Conservation (phyloP, 1,140 invertebrate genomes). For the Phthorimaea operculella region DNA sequence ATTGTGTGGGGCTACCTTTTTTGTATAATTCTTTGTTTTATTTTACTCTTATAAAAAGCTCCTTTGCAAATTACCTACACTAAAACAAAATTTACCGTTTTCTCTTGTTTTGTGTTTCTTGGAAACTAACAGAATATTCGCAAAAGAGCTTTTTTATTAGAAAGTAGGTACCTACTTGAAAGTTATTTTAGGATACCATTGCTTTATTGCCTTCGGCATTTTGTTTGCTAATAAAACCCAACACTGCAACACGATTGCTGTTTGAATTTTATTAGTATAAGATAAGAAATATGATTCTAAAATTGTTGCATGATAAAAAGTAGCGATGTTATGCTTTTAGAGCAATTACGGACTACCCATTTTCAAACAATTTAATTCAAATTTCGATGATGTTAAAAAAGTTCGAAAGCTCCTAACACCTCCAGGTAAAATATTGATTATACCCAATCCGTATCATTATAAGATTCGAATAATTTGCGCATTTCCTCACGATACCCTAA, state of each 20-base stretch:
- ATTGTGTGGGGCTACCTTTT: not conserved
- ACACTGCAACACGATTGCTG: too few relatives aligned
- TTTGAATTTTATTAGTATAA: too few relatives aligned
- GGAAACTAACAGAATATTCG: not conserved
- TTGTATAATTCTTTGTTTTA: not conserved
- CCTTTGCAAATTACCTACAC: not conserved
- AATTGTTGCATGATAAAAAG: too few relatives aligned
- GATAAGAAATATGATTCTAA: too few relatives aligned
- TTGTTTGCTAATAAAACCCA: too few relatives aligned
- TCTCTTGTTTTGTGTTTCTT: not conserved
- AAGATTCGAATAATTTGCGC: slow-evolving; percentile 34
- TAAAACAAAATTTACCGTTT: not conserved
- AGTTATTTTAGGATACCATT: too few relatives aligned
- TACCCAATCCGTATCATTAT: slow-evolving; percentile 10
- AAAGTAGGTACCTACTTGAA: too few relatives aligned
- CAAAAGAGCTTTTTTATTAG: not conserved
- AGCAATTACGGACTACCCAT: too few relatives aligned
- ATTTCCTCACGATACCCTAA: slow-evolving; percentile 46
- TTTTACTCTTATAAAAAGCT: too few relatives aligned
- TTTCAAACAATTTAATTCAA: not conserved
- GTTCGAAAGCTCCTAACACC: not conserved
- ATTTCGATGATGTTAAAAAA: not conserved
- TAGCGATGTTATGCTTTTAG: too few relatives aligned
- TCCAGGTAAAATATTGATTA: slow-evolving; percentile 6
- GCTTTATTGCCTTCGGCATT: too few relatives aligned